A percentile compares a stretch with the other conserved stretches of the same genome.
phyloP scores from a whole-genome alignment of 2,888 invertebrate species.

The Lutraria lutraria region DNA sequence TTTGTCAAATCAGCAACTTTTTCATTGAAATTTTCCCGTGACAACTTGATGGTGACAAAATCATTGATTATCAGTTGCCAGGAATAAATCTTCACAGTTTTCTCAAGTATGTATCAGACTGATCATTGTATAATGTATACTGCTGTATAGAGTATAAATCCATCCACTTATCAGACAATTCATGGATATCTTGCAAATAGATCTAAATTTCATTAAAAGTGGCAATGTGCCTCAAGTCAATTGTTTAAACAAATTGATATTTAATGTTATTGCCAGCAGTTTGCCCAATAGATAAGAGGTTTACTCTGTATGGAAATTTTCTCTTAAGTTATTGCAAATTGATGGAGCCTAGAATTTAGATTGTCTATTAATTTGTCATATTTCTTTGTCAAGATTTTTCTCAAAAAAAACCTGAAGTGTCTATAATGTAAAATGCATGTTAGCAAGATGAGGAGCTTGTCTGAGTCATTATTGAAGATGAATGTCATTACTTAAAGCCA shows the following conservation, averaged over 20 bases:
- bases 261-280: slow-evolving; percentile 16
- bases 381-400: slow-evolving; percentile 4
- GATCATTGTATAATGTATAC: not conserved
- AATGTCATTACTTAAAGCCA: not conserved
- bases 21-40: no score
- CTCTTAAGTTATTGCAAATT: slow-evolving; percentile 23
- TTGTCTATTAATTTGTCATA: slow-evolving; percentile 9
- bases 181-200: not conserved
- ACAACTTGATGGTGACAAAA: no score
- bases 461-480: not conserved
- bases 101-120: not conserved
- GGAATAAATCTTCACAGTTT: not conserved
- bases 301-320: not conserved
- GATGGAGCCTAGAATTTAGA: slow-evolving; percentile 17
- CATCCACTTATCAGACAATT: not conserved
- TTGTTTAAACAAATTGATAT: slow-evolving; percentile 25
- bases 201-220: slow-evolving; percentile 21
- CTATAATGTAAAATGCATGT: slow-evolving; percentile 9
- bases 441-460: not conserved
- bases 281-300: not conserved
- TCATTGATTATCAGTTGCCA: no score
- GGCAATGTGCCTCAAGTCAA: slow-evolving; percentile 21
- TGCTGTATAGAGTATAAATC: not conserved
- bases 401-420: not conserved
- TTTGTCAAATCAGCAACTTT: no score